phyloP scores from a whole-genome alignment of 2,113 vertebrate species.

The Pavo muticus region DNA sequence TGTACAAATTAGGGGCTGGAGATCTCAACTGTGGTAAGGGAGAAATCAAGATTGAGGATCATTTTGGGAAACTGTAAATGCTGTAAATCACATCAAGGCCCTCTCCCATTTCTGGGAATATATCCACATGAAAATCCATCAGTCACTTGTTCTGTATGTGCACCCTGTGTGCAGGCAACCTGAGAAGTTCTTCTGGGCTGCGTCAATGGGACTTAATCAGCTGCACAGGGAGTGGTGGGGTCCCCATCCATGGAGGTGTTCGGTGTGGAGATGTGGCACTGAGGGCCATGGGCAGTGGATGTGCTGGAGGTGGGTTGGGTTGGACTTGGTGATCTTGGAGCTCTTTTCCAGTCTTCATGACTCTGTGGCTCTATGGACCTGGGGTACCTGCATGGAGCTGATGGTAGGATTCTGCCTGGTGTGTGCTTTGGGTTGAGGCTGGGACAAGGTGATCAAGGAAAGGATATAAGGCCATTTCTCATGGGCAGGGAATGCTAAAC shows the following conservation, averaged over 20 bases:
- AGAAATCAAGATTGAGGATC: background rate
- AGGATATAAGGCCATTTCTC: background rate
- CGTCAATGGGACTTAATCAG: background rate
- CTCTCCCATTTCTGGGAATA: background rate
- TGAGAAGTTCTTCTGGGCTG: background rate
- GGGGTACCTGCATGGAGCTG: background rate
- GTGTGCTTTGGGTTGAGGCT: background rate
- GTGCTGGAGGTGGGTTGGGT: too few species aligned
- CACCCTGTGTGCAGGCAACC: background rate
- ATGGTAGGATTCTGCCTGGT: background rate
- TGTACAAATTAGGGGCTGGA: rapidly evolving
- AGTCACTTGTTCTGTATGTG: background rate
- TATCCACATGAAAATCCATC: background rate
- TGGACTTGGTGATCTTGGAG: too few species aligned
- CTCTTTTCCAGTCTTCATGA: too few species aligned
- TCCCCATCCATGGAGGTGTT: too few species aligned
- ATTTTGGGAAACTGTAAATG: background rate
- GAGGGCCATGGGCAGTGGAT: too few species aligned
- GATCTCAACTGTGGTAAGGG: background rate
- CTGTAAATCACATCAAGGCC: background rate
- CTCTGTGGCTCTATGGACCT: too few species aligned
- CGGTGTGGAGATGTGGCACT: too few species aligned
- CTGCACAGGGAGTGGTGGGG: too few species aligned
- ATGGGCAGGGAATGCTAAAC: background rate
- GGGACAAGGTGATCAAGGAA: background rate